Evolutionary conservation across 1,140 invertebrate genomes (phyloP).

Genomic region (Nautilus pompilius): DNA sequence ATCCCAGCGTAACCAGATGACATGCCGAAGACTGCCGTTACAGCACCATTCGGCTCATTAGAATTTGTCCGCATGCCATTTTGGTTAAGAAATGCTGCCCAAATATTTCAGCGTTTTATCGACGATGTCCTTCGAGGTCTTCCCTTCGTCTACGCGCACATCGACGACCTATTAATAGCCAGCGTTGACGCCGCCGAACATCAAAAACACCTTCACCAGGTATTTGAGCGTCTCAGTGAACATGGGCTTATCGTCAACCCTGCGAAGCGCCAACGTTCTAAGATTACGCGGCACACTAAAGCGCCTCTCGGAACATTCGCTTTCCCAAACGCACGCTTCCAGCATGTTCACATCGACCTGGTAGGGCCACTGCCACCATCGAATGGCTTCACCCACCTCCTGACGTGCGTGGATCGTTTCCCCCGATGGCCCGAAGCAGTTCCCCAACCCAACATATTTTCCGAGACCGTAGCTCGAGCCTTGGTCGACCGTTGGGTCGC

Average conservation of each 20-base stretch:
- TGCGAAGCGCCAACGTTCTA: slow-evolving; percentile 8
- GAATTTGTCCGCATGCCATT: slow-evolving; percentile 21
- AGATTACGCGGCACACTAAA: slow-evolving; percentile 7
- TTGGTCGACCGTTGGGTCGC: slow-evolving; percentile 47
- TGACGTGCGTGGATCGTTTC: slow-evolving; percentile 41
- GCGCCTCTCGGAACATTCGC: neutral
- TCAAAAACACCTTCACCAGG: too few species aligned
- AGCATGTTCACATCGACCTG: slow-evolving; percentile 58
- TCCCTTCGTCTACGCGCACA: slow-evolving; percentile 6
- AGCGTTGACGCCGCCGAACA: slow-evolving; percentile 7
- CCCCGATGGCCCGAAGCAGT: slow-evolving; percentile 51
- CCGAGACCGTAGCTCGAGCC: slow-evolving; percentile 32
- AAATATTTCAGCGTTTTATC: slow-evolving; percentile 14
- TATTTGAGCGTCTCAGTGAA: too few species aligned
- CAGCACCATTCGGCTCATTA: slow-evolving; percentile 22
- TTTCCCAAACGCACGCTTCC: slow-evolving; percentile 19
- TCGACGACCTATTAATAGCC: neutral
- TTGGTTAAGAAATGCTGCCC: slow-evolving; percentile 1
- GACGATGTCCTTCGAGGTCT: slow-evolving; percentile 2
- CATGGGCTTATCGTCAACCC: too few species aligned
- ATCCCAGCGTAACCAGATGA: slow-evolving; percentile 12
- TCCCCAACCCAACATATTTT: slow-evolving; percentile 52
- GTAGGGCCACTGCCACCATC: slow-evolving; percentile 53
- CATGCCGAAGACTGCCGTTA: slow-evolving; percentile 21
- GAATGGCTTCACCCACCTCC: slow-evolving; percentile 40